Percentiles rank a stretch among this genome's conserved stretches.
These are phyloP conservation scores for Drosophila greeni DNA, from an alignment of 2,888 invertebrate species.

Conservation along the genomic window DNA sequence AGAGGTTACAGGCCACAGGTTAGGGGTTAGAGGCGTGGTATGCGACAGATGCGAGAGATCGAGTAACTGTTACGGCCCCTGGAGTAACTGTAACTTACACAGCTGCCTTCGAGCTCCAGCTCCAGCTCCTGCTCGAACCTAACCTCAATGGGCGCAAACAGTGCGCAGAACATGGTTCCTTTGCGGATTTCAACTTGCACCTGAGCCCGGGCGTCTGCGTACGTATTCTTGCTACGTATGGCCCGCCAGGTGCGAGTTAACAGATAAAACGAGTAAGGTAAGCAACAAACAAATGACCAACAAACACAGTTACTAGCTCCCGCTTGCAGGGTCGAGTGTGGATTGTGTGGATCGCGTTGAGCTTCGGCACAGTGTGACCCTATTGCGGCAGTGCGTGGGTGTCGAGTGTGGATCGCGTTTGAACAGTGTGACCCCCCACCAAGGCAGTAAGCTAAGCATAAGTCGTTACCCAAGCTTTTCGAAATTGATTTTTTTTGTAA, in stretches of 20 bases:
- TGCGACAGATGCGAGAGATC: constrained; percentile 2
- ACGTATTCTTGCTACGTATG: constrained; percentile 18
- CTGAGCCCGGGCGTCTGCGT: not conserved
- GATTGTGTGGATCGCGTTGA: not conserved
- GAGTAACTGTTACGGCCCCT: not conserved
- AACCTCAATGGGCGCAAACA: constrained; percentile 51
- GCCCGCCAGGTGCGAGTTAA: not conserved
- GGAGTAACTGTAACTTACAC: constrained; percentile 54
- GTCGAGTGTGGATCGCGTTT: not conserved
- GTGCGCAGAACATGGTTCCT: constrained; percentile 38
- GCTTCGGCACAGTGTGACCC: not conserved
- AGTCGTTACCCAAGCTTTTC: not conserved
- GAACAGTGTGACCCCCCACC: not conserved
- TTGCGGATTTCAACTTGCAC: not conserved
- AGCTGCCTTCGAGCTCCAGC: constrained; percentile 29
- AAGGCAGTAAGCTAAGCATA: not conserved
- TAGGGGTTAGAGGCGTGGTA: constrained; percentile 8
- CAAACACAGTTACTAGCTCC: constrained; percentile 3
- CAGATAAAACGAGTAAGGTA: not conserved
- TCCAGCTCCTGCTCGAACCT: constrained; percentile 48
- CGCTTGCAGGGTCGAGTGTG: constrained; percentile 2
- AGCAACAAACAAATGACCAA: constrained; percentile 6
- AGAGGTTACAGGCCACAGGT: constrained; percentile 15
- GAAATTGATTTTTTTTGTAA: not conserved
- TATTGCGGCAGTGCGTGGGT: constrained; percentile 3